Conservation (phyloP, 2,113 vertebrate genomes). For the Heptranchias perlo region DNA sequence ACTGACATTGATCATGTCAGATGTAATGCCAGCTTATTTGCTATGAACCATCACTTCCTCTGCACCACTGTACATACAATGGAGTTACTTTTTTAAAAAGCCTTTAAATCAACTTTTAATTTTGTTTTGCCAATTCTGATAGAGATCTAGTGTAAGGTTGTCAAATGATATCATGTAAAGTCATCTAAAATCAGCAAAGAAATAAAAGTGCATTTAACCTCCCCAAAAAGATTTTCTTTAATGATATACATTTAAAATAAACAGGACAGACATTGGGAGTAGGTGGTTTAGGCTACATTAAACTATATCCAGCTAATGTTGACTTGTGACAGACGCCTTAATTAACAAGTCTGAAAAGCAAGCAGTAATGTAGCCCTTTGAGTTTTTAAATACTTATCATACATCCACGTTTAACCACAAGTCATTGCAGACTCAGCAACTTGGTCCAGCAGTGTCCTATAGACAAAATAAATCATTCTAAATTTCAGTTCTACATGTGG, state of each 20-base stretch:
- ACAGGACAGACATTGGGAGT: conserved; percentile 2
- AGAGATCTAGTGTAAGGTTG: neutral
- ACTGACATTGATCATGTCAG: neutral
- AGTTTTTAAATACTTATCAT: conserved; percentile 6
- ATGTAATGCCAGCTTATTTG: neutral
- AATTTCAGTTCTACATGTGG: neutral
- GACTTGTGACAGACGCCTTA: neutral
- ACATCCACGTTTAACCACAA: neutral
- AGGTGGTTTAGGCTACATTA: neutral
- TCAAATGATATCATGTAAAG: neutral
- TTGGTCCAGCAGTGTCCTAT: neutral
- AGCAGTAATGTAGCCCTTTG: neutral
- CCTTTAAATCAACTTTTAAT: neutral
- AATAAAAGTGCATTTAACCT: neutral
- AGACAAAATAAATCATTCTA: neutral
- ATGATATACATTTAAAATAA: conserved; percentile 4
- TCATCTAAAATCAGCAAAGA: neutral
- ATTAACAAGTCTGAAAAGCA: conserved; percentile 15
- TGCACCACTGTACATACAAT: neutral
- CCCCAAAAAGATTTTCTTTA: neutral
- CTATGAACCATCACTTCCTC: neutral
- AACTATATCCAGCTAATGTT: conserved; percentile 4
- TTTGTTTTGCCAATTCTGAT: neutral
- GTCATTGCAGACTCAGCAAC: neutral
- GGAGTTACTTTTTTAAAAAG: neutral